Evolutionary conservation across 2,888 invertebrate species (phyloP).

Genomic region (Meta bourneti): DNA sequence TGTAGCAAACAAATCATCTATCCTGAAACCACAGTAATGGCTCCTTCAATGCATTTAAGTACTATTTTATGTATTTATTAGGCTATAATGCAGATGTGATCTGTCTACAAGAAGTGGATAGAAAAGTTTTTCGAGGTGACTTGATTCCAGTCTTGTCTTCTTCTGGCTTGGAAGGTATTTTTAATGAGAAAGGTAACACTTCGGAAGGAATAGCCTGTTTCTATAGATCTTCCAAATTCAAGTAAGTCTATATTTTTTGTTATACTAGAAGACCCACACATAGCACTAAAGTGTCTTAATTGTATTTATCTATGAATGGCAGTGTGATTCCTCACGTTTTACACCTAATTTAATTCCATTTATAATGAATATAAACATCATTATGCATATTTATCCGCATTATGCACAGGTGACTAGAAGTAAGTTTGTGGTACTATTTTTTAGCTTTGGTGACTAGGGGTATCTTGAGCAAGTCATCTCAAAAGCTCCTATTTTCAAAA

Average conservation of each 20-base stretch:
- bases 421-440: no score
- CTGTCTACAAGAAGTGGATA: slow-evolving; percentile 96
- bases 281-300: not conserved
- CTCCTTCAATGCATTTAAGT: no score
- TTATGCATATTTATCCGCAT: no score
- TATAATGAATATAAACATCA: no score
- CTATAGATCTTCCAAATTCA: slow-evolving; percentile 87
- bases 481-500: no score
- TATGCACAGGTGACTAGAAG: no score
- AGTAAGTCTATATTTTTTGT: slow-evolving; percentile 81
- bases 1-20: no score
- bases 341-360: no score
- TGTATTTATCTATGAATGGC: not conserved
- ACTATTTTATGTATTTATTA: slow-evolving; percentile 78
- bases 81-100: slow-evolving; percentile 95
- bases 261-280: not conserved
- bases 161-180: slow-evolving; percentile 84
- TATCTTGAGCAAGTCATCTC: not conserved
- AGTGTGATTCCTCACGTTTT: no score
- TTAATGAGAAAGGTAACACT: slow-evolving; percentile 87
- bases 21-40: no score
- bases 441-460: no score
- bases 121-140: slow-evolving; percentile 86
- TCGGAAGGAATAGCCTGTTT: slow-evolving; percentile 92
- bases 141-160: slow-evolving; percentile 84